A percentile compares a stretch with the other conserved stretches of the same genome.
phyloP scores from a whole-genome alignment of 1,140 invertebrate species.

The Triops longicaudatus region DNA sequence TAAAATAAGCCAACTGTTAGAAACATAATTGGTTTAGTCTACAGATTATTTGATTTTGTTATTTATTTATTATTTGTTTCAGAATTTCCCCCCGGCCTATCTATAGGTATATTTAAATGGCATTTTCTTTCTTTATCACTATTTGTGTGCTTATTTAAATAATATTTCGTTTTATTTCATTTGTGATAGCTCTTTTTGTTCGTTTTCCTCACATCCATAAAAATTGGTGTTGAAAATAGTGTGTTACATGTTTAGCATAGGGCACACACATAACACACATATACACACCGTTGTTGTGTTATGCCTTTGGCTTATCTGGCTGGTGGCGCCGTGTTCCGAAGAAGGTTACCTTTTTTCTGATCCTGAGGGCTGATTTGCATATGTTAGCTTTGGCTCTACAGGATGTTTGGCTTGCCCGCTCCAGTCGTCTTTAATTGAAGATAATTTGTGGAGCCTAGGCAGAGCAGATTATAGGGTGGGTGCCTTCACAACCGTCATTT shows the following conservation, averaged over 20 bases:
- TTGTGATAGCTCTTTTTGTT: background rate
- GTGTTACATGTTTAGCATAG: conserved; percentile 4
- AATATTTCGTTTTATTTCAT: background rate
- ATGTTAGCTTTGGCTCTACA: background rate
- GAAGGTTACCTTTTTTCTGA: background rate
- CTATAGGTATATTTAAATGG: too few species aligned
- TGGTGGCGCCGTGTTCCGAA: conserved; percentile 4
- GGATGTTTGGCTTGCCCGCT: conserved; percentile 10
- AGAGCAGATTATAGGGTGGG: conserved; percentile 14
- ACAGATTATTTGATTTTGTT: too few species aligned
- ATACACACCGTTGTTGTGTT: background rate
- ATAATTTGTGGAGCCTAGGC: conserved; percentile 14
- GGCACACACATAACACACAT: background rate
- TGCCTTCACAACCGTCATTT: background rate
- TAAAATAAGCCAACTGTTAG: too few species aligned
- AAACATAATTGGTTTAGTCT: too few species aligned
- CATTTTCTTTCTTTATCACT: too few species aligned
- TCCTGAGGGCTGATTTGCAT: conserved; percentile 11
- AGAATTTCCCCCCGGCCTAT: too few species aligned
- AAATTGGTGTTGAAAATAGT: background rate
- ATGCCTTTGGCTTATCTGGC: background rate
- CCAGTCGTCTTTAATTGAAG: conserved; percentile 12
- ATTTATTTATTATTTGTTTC: too few species aligned
- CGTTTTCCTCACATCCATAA: background rate
- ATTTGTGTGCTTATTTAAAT: too few species aligned